A percentile compares a stretch with the other conserved stretches of the same genome.
phyloP scores from a whole-genome alignment of 2,113 vertebrate genomes.

The Dipodomys merriami region DNA sequence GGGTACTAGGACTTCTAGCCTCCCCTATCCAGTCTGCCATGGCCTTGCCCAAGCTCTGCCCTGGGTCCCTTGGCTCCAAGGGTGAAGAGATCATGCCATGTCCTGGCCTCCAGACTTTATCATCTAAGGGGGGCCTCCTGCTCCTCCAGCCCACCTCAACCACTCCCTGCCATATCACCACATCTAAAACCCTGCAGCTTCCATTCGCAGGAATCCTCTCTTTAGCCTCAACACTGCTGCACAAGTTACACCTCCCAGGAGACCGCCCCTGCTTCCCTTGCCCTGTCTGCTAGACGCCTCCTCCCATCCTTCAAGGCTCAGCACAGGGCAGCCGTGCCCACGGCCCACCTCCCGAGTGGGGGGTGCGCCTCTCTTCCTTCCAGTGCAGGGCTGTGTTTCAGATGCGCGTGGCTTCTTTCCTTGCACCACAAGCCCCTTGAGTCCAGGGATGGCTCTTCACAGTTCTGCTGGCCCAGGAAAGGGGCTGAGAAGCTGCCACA shows the following conservation, averaged over 20 bases:
- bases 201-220: neutral
- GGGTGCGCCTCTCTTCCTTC: neutral
- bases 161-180: neutral
- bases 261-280: neutral
- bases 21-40: neutral
- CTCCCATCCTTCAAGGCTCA: neutral
- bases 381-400: neutral
- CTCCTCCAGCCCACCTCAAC: neutral
- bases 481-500: neutral
- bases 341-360: neutral
- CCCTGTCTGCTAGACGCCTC: neutral
- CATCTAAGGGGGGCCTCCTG: neutral
- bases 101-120: neutral
- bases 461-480: accelerated
- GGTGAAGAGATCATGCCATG: neutral
- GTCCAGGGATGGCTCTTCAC: neutral
- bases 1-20: neutral
- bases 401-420: neutral
- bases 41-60: neutral
- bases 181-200: neutral
- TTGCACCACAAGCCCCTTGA: neutral
- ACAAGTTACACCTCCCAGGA: neutral
- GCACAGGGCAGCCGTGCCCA: neutral
- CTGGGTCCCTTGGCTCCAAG: neutral
- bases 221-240: neutral